A percentile compares a stretch with the other conserved stretches of the same genome.
Conservation (phyloP, 2,888 invertebrate species). For the Cremastobaeus sp. region DNA sequence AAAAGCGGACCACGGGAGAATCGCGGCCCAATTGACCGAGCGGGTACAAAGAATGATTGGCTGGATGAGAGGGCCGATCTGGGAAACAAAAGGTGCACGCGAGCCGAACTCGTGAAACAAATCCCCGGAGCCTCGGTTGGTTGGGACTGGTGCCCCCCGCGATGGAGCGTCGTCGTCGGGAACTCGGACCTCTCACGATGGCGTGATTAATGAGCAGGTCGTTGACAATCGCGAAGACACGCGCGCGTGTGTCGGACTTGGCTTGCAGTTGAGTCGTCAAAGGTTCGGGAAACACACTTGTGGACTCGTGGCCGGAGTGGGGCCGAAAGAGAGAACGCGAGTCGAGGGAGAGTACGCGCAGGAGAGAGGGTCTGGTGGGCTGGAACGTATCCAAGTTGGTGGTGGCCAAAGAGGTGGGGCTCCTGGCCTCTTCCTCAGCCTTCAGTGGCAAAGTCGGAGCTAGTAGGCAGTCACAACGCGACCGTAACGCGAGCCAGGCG, state of each 20-base stretch:
- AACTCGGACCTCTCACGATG: too few species aligned
- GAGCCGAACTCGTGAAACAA: constrained; percentile 1
- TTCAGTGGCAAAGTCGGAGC: constrained; percentile 71
- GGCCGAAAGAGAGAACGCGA: constrained; percentile 30
- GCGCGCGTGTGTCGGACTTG: constrained; percentile 42
- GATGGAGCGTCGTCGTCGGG: too few species aligned
- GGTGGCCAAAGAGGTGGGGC: constrained; percentile 78
- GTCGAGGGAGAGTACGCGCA: constrained; percentile 60
- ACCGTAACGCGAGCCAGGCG: constrained; percentile 74
- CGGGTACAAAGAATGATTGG: neutral
- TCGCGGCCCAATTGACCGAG: too few species aligned
- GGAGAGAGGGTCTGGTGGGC: constrained; percentile 77
- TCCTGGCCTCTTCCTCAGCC: constrained; percentile 72
- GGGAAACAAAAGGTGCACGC: neutral
- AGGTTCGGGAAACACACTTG: constrained; percentile 23
- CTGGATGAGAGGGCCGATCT: neutral
- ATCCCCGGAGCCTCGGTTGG: too few species aligned
- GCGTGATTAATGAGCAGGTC: constrained; percentile 52
- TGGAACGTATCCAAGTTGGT: constrained; percentile 76
- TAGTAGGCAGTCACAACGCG: constrained; percentile 77
- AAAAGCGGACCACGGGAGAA: too few species aligned
- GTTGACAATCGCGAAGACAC: constrained; percentile 57
- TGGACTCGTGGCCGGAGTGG: constrained; percentile 17
- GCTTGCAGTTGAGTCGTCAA: constrained; percentile 39
- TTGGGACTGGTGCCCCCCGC: too few species aligned